Evolutionary conservation across 2,888 invertebrate species (phyloP).

Genomic region (Psylliodes chrysocephalus): DNA sequence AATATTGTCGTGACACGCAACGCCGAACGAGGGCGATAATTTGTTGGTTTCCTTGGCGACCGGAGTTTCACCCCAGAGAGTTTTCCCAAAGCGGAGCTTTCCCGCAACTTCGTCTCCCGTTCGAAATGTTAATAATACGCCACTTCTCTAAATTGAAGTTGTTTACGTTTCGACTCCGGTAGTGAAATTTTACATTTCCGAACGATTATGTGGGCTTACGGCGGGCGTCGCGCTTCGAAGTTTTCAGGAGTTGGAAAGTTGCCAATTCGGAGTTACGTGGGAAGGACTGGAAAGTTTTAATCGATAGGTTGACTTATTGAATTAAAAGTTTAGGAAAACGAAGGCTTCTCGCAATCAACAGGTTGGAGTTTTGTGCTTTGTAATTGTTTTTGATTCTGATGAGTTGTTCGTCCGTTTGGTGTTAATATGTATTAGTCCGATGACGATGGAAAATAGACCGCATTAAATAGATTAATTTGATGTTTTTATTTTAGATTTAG

Average conservation of each 20-base stretch:
- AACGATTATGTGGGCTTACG: neutral
- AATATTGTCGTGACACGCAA: slow-evolving; percentile 23
- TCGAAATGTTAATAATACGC: slow-evolving; percentile 18
- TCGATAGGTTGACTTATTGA: slow-evolving; percentile 13
- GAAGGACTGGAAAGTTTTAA: slow-evolving; percentile 8
- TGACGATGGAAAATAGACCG: no score
- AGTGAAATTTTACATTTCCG: slow-evolving; percentile 3
- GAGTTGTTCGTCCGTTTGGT: no score
- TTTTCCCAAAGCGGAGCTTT: slow-evolving; percentile 23
- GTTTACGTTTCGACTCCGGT: slow-evolving; percentile 9
- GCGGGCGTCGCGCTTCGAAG: neutral
- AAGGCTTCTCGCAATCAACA: neutral
- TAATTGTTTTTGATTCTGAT: neutral
- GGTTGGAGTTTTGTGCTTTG: neutral
- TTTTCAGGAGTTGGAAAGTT: neutral
- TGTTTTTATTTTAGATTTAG: no score
- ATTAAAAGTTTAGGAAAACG: slow-evolving; percentile 4
- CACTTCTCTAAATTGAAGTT: slow-evolving; percentile 28
- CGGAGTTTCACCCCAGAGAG: slow-evolving; percentile 43
- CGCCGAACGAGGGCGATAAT: slow-evolving; percentile 40
- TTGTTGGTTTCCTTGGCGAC: slow-evolving; percentile 49
- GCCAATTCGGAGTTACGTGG: neutral
- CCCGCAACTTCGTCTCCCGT: slow-evolving; percentile 17
- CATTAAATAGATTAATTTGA: no score
- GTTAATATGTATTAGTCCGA: no score